Evolutionary conservation across 2,888 invertebrate genomes (phyloP).

Genomic region (Lampropteryx suffumata): DNA sequence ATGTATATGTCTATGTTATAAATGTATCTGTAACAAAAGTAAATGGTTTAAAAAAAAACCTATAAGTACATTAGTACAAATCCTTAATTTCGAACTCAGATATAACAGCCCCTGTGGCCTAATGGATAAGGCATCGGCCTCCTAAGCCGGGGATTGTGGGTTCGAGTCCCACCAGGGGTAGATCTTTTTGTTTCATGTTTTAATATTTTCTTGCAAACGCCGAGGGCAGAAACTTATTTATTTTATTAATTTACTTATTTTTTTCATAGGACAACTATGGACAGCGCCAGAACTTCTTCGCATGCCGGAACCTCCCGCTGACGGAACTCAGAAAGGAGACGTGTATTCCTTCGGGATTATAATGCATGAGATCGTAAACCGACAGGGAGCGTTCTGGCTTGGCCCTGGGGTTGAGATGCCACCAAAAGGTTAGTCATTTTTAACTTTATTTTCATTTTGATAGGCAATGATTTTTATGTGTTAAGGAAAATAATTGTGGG

Average conservation of each 20-base stretch:
- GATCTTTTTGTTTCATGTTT: constrained; percentile 1
- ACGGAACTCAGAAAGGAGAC: constrained; percentile 95
- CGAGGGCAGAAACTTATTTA: too few relatives aligned
- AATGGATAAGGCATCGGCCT: constrained; percentile 91
- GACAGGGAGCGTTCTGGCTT: constrained; percentile 94
- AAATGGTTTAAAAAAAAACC: too few relatives aligned
- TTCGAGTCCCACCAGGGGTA: constrained; percentile 90
- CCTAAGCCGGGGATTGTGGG: constrained; percentile 90
- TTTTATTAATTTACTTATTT: neutral
- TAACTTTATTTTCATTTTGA: too few relatives aligned
- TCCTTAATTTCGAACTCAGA: neutral
- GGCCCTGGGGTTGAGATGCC: constrained; percentile 84
- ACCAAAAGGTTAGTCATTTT: constrained; percentile 85
- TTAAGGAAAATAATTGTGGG: too few relatives aligned
- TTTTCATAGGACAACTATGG: constrained; percentile 90
- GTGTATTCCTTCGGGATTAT: constrained; percentile 98
- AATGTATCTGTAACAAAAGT: too few relatives aligned
- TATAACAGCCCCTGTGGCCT: constrained; percentile 86
- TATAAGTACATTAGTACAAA: too few relatives aligned
- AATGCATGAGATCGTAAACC: constrained; percentile 94
- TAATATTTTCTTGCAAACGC: neutral
- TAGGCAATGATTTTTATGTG: too few relatives aligned
- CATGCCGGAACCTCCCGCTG: constrained; percentile 83
- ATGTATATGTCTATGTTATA: too few relatives aligned
- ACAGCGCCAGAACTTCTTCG: constrained; percentile 95